Evolutionary conservation across 2,113 vertebrate genomes (phyloP), one percentile per base, ranked within the genome.

Genomic region (Apaloderma vittatum): DNA sequence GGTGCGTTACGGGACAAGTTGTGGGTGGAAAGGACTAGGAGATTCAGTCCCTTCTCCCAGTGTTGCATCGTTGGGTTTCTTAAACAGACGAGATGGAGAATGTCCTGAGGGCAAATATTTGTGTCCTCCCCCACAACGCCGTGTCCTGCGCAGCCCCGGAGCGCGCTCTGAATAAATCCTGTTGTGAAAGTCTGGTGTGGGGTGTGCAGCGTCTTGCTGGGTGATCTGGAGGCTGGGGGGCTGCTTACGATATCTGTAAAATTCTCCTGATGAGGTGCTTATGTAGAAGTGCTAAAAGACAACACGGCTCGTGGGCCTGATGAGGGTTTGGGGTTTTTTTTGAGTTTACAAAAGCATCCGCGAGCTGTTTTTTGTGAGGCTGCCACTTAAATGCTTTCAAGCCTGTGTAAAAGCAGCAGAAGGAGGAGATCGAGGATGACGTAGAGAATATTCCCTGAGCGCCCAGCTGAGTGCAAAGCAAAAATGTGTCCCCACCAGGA

Each of bases 131-230:
- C 66, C n/a, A 2, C 30, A 34, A 57, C 82, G 83, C 71, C 83
- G 81, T 59, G 88, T 90, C 85, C 87, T 80, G 77, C 82, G 90
- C 91, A 75, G 48, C 84, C 30, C 46, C 77, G 84, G 90, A 95
- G 86, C 73, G 12, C 7, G 65, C 92, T 87, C 95, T 92, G 88
- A 97, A 97, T 97, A 97, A 97, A 97, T 15, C 83, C 78, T 62
- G 8, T 88, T 86, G 79, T 59, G 61, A 93, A 95, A 94, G 21
- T 14, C 57, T 84, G 37, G 3, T 16, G 40, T 77, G 93, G 63
- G 83, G 36, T 4, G 20, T 70, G 48, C 24, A 9, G 29, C 88
- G 36, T 88, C 67, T 94, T 15, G 2, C 61, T 59, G 76, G 26
- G 51, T 40, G 29, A 59, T 7, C 76, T 13, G n/a, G 57, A 27